These are phyloP conservation scores for Chondrilla cf. caribensis DNA, from an alignment of 37 sponge, comb jelly and placozoan species.

Conservation along the genomic window DNA sequence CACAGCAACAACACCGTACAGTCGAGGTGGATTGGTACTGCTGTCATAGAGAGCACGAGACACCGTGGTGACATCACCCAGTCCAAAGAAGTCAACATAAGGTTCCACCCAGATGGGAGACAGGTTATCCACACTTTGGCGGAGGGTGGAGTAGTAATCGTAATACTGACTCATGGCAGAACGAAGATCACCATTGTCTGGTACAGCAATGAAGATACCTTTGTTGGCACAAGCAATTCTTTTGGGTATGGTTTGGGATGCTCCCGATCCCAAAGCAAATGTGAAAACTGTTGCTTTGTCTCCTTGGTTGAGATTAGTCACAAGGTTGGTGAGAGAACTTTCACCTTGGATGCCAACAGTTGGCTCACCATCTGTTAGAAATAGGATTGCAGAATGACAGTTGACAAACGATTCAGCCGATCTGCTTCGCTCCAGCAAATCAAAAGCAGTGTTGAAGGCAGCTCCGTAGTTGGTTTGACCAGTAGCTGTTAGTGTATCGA, in stretches of 20 bases:
- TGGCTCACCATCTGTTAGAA: conserved; percentile 1
- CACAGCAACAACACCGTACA: conserved; percentile 9
- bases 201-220: conserved; percentile 17
- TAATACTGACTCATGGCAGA: conserved; percentile 23
- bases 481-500: background rate
- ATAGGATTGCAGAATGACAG: conserved; percentile 7
- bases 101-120: conserved; percentile 15
- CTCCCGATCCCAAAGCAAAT: background rate
- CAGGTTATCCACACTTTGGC: background rate
- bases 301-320: background rate
- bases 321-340: background rate
- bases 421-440: background rate
- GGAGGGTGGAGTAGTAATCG: conserved; percentile 23
- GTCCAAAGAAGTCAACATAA: conserved; percentile 34
- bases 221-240: conserved; percentile 8
- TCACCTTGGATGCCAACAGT: background rate
- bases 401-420: background rate
- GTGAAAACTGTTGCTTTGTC: background rate
- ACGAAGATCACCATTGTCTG: background rate
- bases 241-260: background rate
- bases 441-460: conserved; percentile 2
- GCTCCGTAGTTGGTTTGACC: conserved; percentile 11
- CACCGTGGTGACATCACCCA: conserved; percentile 26
- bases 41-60: conserved; percentile 18
- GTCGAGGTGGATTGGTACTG: background rate